These are phyloP conservation scores for Dryobates pubescens DNA, from an alignment of 2,797 vertebrate genomes.

Conservation along the genomic window DNA sequence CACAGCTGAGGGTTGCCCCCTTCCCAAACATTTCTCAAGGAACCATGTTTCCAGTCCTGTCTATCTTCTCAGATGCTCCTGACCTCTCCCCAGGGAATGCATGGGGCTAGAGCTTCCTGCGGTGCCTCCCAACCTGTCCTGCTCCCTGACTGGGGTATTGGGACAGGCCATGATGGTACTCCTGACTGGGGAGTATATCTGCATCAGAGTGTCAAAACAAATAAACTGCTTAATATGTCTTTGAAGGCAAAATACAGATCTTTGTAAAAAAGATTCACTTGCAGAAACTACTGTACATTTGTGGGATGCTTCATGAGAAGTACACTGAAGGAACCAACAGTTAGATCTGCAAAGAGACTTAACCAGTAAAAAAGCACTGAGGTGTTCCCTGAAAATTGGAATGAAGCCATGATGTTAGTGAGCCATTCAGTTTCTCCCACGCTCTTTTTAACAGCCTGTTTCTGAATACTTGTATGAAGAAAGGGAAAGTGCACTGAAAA, in stretches of 20 bases:
- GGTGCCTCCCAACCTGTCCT: background rate
- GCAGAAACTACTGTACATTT: background rate
- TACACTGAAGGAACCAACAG: background rate
- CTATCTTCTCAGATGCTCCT: background rate
- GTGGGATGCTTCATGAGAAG: background rate
- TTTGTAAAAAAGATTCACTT: background rate
- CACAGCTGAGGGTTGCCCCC: background rate
- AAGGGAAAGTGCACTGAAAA: background rate
- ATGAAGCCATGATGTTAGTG: background rate
- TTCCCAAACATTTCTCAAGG: fast-evolving
- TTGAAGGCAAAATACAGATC: background rate
- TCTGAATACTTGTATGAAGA: background rate
- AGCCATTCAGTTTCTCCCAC: background rate
- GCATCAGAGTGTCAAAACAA: background rate
- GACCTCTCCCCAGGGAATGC: fast-evolving
- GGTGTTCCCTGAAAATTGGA: background rate
- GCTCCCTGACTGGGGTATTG: background rate
- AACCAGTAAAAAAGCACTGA: background rate
- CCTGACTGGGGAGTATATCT: background rate
- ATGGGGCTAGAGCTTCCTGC: fast-evolving
- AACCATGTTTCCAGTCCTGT: background rate
- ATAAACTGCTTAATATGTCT: background rate
- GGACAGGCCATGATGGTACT: fast-evolving
- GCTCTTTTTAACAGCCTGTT: background rate
- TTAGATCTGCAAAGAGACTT: background rate